Evolutionary conservation across 2,888 invertebrate genomes (phyloP).

Genomic region (Epistrophe grossulariae): DNA sequence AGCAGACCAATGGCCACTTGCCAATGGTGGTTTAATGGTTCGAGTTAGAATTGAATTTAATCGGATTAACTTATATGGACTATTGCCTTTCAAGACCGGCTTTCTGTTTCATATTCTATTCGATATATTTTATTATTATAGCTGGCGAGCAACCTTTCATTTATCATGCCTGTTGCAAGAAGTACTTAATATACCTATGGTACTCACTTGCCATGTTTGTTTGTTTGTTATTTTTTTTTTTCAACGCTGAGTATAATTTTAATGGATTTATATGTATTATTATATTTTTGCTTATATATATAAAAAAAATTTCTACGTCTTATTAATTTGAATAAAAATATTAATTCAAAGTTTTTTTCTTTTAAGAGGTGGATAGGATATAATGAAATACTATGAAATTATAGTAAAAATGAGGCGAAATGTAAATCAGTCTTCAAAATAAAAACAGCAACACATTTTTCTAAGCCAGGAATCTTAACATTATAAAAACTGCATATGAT

Average conservation of each 20-base stretch:
- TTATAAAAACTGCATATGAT: no score
- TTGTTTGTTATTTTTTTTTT: no score
- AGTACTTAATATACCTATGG: not conserved
- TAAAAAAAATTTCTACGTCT: not conserved
- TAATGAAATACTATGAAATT: not conserved
- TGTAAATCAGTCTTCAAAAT: no score
- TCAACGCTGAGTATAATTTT: not conserved
- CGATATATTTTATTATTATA: slow-evolving; percentile 37
- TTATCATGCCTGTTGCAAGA: slow-evolving; percentile 51
- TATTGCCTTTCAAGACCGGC: slow-evolving; percentile 70
- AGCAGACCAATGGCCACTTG: slow-evolving; percentile 69
- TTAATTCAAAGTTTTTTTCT: not conserved
- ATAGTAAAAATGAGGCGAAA: no score
- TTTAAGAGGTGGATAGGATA: not conserved
- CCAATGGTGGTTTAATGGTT: slow-evolving; percentile 57
- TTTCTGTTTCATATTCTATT: slow-evolving; percentile 54
- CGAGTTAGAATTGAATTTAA: slow-evolving; percentile 73
- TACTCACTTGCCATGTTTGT: no score
- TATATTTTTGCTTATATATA: not conserved
- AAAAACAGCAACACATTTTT: no score
- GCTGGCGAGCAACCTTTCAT: slow-evolving; percentile 58
- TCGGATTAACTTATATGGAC: slow-evolving; percentile 71
- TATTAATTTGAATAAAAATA: not conserved
- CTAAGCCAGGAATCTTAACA: no score
- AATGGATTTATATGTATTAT: not conserved